A percentile compares a stretch with the other conserved stretches of the same genome.
Evolutionary conservation across 2,797 vertebrate genomes (phyloP).

Genomic region (Paramormyrops hopkinsi): DNA sequence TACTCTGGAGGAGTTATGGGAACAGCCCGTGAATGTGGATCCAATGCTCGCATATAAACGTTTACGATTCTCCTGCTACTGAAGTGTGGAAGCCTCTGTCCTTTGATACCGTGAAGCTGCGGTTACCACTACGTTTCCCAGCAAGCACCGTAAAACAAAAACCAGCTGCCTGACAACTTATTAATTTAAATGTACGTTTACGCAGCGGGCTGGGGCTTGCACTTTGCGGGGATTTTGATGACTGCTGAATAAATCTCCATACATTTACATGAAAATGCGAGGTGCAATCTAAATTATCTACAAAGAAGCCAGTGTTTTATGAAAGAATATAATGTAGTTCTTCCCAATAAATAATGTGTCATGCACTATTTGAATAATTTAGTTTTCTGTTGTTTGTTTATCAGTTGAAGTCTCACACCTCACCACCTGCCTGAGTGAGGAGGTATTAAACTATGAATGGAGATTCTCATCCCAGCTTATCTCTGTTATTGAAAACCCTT

Average conservation of each 20-base stretch:
- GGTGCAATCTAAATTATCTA: constrained; percentile 47
- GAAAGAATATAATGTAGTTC: constrained; percentile 58
- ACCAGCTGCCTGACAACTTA: constrained; percentile 40
- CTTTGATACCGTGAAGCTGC: constrained; percentile 52
- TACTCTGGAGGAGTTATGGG: not conserved
- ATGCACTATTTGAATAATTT: constrained; percentile 45
- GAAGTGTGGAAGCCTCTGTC: constrained; percentile 17
- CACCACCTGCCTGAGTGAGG: not conserved
- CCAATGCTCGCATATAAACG: not conserved
- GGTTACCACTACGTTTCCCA: constrained; percentile 43
- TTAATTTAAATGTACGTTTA: constrained; percentile 61
- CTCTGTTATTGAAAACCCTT: not conserved
- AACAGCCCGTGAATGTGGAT: not conserved
- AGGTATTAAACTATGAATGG: constrained; percentile 28
- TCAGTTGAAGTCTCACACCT: not conserved
- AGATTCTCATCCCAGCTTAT: not conserved
- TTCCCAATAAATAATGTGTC: constrained; percentile 25
- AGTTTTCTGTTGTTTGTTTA: constrained; percentile 37
- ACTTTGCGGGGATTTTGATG: constrained; percentile 55
- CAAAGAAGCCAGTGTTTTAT: constrained; percentile 54
- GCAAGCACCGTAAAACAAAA: constrained; percentile 31
- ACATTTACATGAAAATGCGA: constrained; percentile 55
- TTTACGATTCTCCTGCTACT: not conserved
- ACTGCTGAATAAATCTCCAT: constrained; percentile 61
- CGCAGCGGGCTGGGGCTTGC: constrained; percentile 50